A percentile compares a stretch with the other conserved stretches of the same genome.
These are phyloP conservation scores for Shargacucullia verbasci DNA, from an alignment of 2,888 invertebrate genomes.

Conservation along the genomic window DNA sequence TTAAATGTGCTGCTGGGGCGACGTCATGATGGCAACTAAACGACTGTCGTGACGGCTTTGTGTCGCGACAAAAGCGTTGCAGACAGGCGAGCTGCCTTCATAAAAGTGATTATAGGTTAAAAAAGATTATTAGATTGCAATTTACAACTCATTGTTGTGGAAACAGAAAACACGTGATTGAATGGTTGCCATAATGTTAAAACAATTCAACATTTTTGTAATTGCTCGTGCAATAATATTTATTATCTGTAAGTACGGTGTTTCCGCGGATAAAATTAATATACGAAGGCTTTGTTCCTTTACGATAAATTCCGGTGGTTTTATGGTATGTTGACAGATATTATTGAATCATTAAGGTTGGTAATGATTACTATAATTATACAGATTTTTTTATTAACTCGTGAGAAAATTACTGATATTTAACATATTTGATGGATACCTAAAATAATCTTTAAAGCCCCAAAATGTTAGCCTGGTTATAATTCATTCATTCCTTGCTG, in stretches of 20 bases:
- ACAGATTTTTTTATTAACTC: too few species aligned
- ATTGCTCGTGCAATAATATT: constrained; percentile 16
- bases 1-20: constrained; percentile 78
- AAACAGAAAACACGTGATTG: constrained; percentile 58
- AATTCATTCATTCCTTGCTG: too few species aligned
- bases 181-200: constrained; percentile 41
- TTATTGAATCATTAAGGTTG: constrained; percentile 3
- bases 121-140: constrained; percentile 77
- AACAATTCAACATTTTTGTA: constrained; percentile 31
- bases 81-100: constrained; percentile 73
- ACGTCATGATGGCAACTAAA: constrained; percentile 83
- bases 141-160: constrained; percentile 69
- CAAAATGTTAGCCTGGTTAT: too few species aligned
- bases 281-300: constrained; percentile 17
- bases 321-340: constrained; percentile 6
- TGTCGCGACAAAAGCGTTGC: constrained; percentile 71
- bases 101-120: constrained; percentile 77
- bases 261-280: constrained; percentile 15
- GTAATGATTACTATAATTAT: too few species aligned
- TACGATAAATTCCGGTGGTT: constrained; percentile 8
- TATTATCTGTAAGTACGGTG: constrained; percentile 1
- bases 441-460: too few species aligned
- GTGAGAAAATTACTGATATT: constrained; percentile 12
- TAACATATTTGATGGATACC: too few species aligned
- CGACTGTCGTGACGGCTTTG: constrained; percentile 70